Percentiles rank a stretch among this genome's conserved stretches.
These are phyloP conservation scores for Phocides pigmalion DNA, from an alignment of 1,140 invertebrate genomes.

Conservation along the genomic window DNA sequence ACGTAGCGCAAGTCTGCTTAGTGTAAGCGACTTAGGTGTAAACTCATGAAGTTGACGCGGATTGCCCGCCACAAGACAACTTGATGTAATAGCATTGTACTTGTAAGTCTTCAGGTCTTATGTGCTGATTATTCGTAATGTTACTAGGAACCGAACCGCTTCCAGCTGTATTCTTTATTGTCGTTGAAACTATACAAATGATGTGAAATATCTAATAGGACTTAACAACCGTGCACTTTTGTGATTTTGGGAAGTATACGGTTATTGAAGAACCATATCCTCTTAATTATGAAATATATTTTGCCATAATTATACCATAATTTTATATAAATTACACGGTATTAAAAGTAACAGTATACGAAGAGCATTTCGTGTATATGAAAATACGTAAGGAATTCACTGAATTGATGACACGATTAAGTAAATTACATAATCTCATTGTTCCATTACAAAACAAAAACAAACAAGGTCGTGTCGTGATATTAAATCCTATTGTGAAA, in stretches of 20 bases:
- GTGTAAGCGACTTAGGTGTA: slow-evolving; percentile 12
- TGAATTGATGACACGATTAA: background rate
- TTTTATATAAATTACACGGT: background rate
- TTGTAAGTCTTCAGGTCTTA: background rate
- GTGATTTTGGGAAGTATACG: too few relatives aligned
- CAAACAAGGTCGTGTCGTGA: slow-evolving; percentile 10
- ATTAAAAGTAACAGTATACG: too few relatives aligned
- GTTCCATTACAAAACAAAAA: slow-evolving; percentile 3
- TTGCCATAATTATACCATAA: background rate
- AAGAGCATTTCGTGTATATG: background rate
- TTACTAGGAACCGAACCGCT: background rate
- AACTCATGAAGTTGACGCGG: slow-evolving; percentile 10
- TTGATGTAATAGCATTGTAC: slow-evolving; percentile 23
- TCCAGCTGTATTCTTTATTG: background rate
- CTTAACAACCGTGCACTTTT: too few relatives aligned
- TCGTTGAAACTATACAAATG: background rate
- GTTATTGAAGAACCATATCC: background rate
- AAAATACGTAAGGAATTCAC: background rate
- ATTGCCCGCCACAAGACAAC: slow-evolving; percentile 4
- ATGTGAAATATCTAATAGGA: background rate
- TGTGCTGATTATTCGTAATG: background rate
- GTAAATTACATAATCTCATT: slow-evolving; percentile 5
- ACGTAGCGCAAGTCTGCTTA: slow-evolving; percentile 17
- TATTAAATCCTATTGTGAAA: slow-evolving; percentile 9
- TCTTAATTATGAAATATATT: background rate